Conservation (phyloP, 1,140 invertebrate species). For the Drosophila lacertosa region DNA sequence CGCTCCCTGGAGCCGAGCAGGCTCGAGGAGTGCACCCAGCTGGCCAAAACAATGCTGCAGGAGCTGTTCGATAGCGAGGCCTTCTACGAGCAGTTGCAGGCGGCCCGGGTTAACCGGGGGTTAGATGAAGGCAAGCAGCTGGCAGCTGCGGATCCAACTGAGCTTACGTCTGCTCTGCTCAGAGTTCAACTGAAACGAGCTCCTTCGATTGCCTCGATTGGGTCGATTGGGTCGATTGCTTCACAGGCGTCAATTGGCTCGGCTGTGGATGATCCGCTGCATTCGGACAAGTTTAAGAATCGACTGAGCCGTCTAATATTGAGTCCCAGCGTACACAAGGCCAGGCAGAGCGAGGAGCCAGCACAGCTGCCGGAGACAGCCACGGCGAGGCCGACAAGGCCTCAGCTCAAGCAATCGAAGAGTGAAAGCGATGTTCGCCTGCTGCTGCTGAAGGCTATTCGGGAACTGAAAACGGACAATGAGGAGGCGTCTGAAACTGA, state of each 20-base stretch:
- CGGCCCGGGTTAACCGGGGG: constrained; percentile 5
- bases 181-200: constrained; percentile 18
- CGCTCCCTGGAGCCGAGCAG: constrained; percentile 8
- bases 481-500: constrained; percentile 11
- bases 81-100: constrained; percentile 57
- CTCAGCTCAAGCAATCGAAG: constrained; percentile 76
- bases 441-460: constrained; percentile 71
- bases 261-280: constrained; percentile 68
- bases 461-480: constrained; percentile 59
- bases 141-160: background rate
- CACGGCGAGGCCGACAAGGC: constrained; percentile 31
- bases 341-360: constrained; percentile 3
- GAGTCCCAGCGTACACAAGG: constrained; percentile 49
- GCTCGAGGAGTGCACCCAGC: constrained; percentile 52
- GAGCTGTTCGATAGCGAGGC: constrained; percentile 65
- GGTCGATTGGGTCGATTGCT: no score
- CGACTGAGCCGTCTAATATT: constrained; percentile 70
- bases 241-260: constrained; percentile 64
- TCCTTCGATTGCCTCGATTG: constrained; percentile 11
- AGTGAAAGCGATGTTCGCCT: constrained; percentile 77
- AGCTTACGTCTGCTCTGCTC: background rate
- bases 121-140: background rate
- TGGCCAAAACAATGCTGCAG: constrained; percentile 59
- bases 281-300: constrained; percentile 77
- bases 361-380: background rate